These are phyloP conservation scores for Parasteatoda tepidariorum DNA, from an alignment of 1,140 invertebrate species.

Conservation along the genomic window DNA sequence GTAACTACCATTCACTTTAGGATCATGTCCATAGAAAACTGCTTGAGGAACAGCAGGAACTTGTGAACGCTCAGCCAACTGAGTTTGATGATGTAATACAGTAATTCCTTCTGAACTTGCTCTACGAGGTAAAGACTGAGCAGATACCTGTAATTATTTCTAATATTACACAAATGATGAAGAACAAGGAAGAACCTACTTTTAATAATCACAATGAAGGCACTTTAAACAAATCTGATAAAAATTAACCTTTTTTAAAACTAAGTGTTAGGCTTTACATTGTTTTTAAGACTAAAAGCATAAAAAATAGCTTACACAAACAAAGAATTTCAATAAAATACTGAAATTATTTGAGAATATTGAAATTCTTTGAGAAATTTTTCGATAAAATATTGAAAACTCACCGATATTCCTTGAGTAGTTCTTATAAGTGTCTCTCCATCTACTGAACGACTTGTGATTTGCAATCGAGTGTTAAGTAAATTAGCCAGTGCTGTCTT, in stretches of 20 bases:
- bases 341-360: too few species aligned
- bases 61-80: slow-evolving; percentile 53
- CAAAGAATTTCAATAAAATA: too few species aligned
- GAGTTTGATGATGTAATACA: slow-evolving; percentile 66
- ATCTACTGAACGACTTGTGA: slow-evolving; percentile 65
- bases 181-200: background rate
- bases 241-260: too few species aligned
- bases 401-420: slow-evolving; percentile 18
- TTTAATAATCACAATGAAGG: background rate
- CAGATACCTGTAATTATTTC: slow-evolving; percentile 2
- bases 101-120: slow-evolving; percentile 44
- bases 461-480: slow-evolving; percentile 86
- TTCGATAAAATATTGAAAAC: too few species aligned
- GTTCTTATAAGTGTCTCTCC: slow-evolving; percentile 26
- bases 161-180: background rate
- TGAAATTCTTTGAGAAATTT: too few species aligned
- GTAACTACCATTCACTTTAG: slow-evolving; percentile 47
- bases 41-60: slow-evolving; percentile 45
- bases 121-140: slow-evolving; percentile 22
- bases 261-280: too few species aligned
- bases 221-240: background rate
- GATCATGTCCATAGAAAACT: slow-evolving; percentile 61
- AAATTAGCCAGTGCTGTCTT: slow-evolving; percentile 96
- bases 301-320: too few species aligned
- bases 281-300: too few species aligned